These are phyloP conservation scores for Tigriopus californicus DNA, from an alignment of 2,888 invertebrate species.

Conservation along the genomic window DNA sequence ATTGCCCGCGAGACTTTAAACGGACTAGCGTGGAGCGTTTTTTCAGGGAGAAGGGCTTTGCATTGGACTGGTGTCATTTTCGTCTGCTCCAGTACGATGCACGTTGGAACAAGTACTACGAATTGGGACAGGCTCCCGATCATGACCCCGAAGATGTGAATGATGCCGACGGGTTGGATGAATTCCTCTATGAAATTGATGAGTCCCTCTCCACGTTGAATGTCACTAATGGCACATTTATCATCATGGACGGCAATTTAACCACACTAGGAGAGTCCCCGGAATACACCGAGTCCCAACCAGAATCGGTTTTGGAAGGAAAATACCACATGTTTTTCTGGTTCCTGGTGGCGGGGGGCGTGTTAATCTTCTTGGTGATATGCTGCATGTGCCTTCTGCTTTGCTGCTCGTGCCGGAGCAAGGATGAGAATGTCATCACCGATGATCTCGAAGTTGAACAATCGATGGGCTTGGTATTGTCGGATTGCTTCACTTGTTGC, in stretches of 20 bases:
- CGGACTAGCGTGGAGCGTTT: constrained; percentile 62
- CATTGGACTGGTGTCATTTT: constrained; percentile 75
- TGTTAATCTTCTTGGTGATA: background rate
- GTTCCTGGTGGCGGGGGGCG: too few relatives aligned
- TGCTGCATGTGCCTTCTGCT: background rate
- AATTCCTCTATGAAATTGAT: too few relatives aligned
- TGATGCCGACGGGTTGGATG: background rate
- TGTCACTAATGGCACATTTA: too few relatives aligned
- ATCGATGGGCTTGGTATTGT: background rate
- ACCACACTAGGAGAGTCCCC: too few relatives aligned
- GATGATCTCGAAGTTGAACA: background rate
- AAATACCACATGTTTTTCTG: too few relatives aligned
- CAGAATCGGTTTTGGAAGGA: too few relatives aligned
- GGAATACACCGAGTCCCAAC: too few relatives aligned
- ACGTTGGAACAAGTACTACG: background rate
- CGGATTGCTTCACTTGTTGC: constrained; percentile 1
- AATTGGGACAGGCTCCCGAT: background rate
- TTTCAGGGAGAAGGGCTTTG: constrained; percentile 56
- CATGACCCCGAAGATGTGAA: background rate
- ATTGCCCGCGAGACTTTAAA: constrained; percentile 63
- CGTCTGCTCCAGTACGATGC: constrained; percentile 40
- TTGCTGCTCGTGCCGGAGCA: background rate
- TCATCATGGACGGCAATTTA: too few relatives aligned
- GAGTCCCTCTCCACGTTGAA: too few relatives aligned
- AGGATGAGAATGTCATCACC: too few relatives aligned